Percentiles rank a stretch among this genome's conserved stretches.
Conservation (phyloP, 2,113 vertebrate species). For the Perca flavescens region DNA sequence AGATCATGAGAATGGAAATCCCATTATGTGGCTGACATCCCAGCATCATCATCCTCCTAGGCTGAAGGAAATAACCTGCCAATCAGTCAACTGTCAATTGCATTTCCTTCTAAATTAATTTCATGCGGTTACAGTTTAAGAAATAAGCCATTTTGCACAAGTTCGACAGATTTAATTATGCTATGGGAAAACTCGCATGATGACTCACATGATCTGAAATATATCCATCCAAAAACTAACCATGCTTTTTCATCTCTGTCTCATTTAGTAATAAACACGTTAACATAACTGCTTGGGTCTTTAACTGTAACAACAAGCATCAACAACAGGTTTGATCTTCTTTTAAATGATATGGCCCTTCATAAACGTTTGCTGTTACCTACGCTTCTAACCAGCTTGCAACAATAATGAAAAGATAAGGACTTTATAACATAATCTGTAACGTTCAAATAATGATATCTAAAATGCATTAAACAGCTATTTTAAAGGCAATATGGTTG, state of each 20-base stretch:
- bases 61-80: slow-evolving; percentile 11
- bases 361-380: neutral
- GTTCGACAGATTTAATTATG: neutral
- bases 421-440: neutral
- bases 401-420: too few relatives aligned
- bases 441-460: neutral
- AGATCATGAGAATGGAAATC: slow-evolving; percentile 47
- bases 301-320: too few relatives aligned
- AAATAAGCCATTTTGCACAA: neutral
- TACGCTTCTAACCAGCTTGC: too few relatives aligned
- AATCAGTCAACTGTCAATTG: slow-evolving; percentile 7
- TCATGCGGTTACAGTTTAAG: neutral
- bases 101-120: neutral
- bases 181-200: neutral
- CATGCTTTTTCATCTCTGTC: neutral
- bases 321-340: neutral
- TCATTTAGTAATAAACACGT: neutral
- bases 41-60: slow-evolving; percentile 25
- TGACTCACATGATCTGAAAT: neutral
- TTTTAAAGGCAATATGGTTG: neutral
- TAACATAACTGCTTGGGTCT: neutral
- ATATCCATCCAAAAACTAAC: neutral
- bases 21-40: slow-evolving; percentile 21
- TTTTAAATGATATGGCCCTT: neutral
- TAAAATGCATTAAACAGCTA: neutral